Conservation (phyloP, 2,113 vertebrate species). For the Neogobius melanostomus region DNA sequence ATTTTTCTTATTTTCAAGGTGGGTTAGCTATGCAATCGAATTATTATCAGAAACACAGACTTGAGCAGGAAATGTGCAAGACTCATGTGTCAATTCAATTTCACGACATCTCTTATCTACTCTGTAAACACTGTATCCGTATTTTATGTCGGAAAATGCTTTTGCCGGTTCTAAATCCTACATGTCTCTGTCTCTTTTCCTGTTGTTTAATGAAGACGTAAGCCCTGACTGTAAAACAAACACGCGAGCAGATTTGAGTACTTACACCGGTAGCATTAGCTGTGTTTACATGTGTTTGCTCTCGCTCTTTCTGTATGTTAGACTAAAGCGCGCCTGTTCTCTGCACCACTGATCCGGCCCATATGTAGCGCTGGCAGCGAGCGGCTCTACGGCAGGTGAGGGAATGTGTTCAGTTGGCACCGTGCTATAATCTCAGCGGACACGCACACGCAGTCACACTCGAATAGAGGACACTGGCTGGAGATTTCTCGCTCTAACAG, state of each 20-base stretch:
- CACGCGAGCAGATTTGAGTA: constrained; percentile 2
- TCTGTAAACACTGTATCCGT: too few species aligned
- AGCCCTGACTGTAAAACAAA: neutral
- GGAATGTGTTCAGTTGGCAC: constrained; percentile 59
- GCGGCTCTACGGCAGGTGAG: constrained; percentile 52
- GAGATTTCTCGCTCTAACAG: constrained; percentile 55
- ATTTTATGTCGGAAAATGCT: too few species aligned
- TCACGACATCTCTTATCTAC: too few species aligned
- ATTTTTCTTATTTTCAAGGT: too few species aligned
- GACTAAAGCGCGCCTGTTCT: constrained; percentile 46
- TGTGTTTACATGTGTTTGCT: constrained; percentile 41
- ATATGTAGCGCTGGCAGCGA: constrained; percentile 66
- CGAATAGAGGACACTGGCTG: constrained; percentile 48
- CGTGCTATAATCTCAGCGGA: constrained; percentile 21
- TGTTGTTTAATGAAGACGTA: neutral
- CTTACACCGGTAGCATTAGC: constrained; percentile 32
- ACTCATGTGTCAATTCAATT: too few species aligned
- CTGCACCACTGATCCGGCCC: constrained; percentile 54
- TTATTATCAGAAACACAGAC: too few species aligned
- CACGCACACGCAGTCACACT: constrained; percentile 45
- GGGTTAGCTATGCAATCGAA: too few species aligned
- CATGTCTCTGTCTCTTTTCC: neutral
- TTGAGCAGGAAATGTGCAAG: too few species aligned
- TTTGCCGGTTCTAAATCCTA: neutral
- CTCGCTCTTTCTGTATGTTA: constrained; percentile 44